Conservation (phyloP, 1,140 invertebrate genomes). For the Lasioglossum albipes region DNA sequence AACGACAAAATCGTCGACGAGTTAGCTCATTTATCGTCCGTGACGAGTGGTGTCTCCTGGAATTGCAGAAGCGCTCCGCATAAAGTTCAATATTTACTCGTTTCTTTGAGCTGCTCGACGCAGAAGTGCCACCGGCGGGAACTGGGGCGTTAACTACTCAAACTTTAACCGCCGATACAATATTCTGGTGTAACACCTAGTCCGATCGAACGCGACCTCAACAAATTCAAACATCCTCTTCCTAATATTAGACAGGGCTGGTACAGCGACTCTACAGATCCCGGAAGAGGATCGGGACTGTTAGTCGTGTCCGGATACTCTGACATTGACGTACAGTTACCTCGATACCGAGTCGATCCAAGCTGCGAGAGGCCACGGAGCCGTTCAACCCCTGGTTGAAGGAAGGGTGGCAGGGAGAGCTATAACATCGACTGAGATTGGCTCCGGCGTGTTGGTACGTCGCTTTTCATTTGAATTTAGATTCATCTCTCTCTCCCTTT, state of each 20-base stretch:
- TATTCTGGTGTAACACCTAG: conserved; percentile 8
- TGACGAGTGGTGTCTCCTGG: neutral
- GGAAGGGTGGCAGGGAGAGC: conserved; percentile 47
- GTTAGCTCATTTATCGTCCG: neutral
- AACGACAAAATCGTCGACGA: neutral
- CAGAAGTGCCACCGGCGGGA: neutral
- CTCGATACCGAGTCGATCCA: conserved; percentile 47
- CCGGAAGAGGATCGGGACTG: conserved; percentile 41
- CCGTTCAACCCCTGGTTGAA: neutral
- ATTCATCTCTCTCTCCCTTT: conserved; percentile 64
- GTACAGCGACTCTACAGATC: conserved; percentile 32
- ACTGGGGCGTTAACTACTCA: neutral
- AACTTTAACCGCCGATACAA: conserved; percentile 11
- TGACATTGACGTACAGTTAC: conserved; percentile 65
- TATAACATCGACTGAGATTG: conserved; percentile 70
- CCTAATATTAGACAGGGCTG: conserved; percentile 24
- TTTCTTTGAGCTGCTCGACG: no score
- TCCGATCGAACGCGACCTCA: conserved; percentile 47
- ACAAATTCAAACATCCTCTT: conserved; percentile 46
- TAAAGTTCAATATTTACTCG: conserved; percentile 10
- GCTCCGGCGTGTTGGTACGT: conserved; percentile 63
- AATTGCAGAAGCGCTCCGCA: neutral
- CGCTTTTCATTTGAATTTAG: conserved; percentile 76
- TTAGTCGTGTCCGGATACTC: conserved; percentile 49
- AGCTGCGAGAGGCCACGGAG: conserved; percentile 3